These are phyloP conservation scores for Podarcis lilfordi DNA, from an alignment of 2,797 vertebrate genomes.

Conservation along the genomic window DNA sequence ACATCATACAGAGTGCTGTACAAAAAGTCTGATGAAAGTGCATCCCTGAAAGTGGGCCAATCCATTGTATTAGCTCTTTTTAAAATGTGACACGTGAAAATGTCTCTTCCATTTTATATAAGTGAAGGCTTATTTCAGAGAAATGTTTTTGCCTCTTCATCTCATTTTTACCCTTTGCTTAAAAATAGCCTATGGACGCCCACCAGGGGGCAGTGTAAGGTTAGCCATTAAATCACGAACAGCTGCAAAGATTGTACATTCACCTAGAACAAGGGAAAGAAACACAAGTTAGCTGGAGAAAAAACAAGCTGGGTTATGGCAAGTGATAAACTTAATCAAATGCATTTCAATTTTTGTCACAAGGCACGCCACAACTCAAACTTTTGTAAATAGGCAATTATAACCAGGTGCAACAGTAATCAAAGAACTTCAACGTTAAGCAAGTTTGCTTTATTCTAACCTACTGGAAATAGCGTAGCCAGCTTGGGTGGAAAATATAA, in stretches of 20 bases:
- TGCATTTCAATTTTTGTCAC: neutral
- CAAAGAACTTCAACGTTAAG: neutral
- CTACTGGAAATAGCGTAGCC: neutral
- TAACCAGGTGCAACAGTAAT: neutral
- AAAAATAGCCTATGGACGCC: constrained; percentile 89
- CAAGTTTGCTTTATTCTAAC: neutral
- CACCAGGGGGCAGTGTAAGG: constrained; percentile 91
- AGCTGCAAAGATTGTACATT: constrained; percentile 98
- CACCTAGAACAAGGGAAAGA: constrained; percentile 86
- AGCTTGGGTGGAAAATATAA: neutral
- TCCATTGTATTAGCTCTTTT: constrained; percentile 84
- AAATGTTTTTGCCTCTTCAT: constrained; percentile 71
- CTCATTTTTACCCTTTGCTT: constrained; percentile 80
- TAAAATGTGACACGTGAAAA: constrained; percentile 72
- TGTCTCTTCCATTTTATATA: constrained; percentile 73
- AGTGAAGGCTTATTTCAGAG: constrained; percentile 78
- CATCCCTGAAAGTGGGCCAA: constrained; percentile 89
- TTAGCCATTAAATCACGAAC: constrained; percentile 99
- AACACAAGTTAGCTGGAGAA: constrained; percentile 78
- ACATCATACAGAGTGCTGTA: constrained; percentile 97
- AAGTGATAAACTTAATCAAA: constrained; percentile 20
- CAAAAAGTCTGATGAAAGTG: constrained; percentile 91
- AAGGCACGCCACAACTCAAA: neutral
- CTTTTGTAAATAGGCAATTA: neutral
- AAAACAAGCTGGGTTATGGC: neutral